A percentile compares a stretch with the other conserved stretches of the same genome.
phyloP scores from a whole-genome alignment of 1,140 invertebrate species.

The Drosophila teissieri region DNA sequence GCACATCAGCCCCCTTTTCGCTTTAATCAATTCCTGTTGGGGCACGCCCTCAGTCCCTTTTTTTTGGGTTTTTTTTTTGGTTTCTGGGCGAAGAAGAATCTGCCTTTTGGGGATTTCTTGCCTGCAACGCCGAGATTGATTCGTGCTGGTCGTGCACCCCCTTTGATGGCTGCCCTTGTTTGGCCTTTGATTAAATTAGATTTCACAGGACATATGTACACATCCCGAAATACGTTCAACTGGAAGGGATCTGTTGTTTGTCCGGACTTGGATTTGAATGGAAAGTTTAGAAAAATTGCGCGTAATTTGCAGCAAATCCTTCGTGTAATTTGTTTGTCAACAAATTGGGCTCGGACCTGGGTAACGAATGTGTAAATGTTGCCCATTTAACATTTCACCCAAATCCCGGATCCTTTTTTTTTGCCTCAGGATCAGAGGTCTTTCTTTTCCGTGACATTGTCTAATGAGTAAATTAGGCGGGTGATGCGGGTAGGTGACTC shows the following conservation, averaged over 20 bases:
- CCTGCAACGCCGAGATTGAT: slow-evolving; percentile 55
- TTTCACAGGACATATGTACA: slow-evolving; percentile 81
- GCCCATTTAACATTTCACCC: slow-evolving; percentile 68
- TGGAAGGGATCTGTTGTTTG: slow-evolving; percentile 41
- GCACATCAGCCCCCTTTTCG: slow-evolving; percentile 17
- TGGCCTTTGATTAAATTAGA: slow-evolving; percentile 84
- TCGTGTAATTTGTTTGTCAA: slow-evolving; percentile 80
- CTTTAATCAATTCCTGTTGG: slow-evolving; percentile 75
- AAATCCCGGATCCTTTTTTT: slow-evolving; percentile 4
- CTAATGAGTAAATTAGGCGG: slow-evolving; percentile 79
- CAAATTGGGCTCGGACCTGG: slow-evolving; percentile 55
- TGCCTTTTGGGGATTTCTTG: slow-evolving; percentile 49
- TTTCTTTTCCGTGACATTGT: slow-evolving; percentile 64
- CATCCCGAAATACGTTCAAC: slow-evolving; percentile 53
- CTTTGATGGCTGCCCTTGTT: slow-evolving; percentile 42
- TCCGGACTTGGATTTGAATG: slow-evolving; percentile 66
- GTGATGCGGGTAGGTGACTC: slow-evolving; percentile 57
- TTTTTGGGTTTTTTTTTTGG: slow-evolving; percentile 14
- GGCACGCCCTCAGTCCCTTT: slow-evolving; percentile 46
- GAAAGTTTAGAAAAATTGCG: slow-evolving; percentile 77
- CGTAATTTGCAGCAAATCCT: slow-evolving; percentile 79
- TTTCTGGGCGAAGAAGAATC: slow-evolving; percentile 26
- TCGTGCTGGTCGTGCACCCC: slow-evolving; percentile 23
- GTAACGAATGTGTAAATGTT: slow-evolving; percentile 72
- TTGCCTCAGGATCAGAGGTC: slow-evolving; percentile 8